Percentiles rank a stretch among this genome's conserved stretches.
These are phyloP conservation scores for Orchesellides sinensis DNA, from an alignment of 2,888 invertebrate genomes.

Conservation along the genomic window DNA sequence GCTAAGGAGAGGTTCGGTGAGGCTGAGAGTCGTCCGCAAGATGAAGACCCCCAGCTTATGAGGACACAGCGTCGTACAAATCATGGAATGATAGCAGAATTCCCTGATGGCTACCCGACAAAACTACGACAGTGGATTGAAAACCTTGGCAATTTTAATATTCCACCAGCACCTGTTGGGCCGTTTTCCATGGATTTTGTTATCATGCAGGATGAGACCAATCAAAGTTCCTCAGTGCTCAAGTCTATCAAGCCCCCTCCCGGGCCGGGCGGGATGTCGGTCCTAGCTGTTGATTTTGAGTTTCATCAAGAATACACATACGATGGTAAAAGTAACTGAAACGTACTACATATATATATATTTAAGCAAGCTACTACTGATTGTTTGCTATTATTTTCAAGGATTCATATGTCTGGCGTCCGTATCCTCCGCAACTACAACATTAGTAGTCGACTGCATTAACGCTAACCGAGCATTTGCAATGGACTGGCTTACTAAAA, in stretches of 20 bases:
- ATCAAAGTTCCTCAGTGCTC: not conserved
- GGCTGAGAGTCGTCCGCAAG: not conserved
- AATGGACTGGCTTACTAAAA: not conserved
- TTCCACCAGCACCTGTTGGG: not conserved
- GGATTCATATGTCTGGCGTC: conserved; percentile 7
- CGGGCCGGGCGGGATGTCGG: not conserved
- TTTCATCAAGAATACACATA: not conserved
- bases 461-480: not conserved
- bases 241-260: not conserved
- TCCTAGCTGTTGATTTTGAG: conserved; percentile 6
- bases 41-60: not conserved
- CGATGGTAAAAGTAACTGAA: not conserved
- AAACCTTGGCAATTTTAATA: not conserved
- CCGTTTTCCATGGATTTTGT: not conserved
- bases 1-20: not conserved
- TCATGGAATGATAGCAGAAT: not conserved
- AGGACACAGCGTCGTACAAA: not conserved
- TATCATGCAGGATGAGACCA: not conserved
- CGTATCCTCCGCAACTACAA: not conserved
- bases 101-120: not conserved
- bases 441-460: not conserved
- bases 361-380: too few species aligned
- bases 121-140: not conserved
- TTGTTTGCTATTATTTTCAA: not conserved
- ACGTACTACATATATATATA: too few species aligned